Evolutionary conservation across 2,113 vertebrate species (phyloP).

Genomic region (Esox niger): DNA sequence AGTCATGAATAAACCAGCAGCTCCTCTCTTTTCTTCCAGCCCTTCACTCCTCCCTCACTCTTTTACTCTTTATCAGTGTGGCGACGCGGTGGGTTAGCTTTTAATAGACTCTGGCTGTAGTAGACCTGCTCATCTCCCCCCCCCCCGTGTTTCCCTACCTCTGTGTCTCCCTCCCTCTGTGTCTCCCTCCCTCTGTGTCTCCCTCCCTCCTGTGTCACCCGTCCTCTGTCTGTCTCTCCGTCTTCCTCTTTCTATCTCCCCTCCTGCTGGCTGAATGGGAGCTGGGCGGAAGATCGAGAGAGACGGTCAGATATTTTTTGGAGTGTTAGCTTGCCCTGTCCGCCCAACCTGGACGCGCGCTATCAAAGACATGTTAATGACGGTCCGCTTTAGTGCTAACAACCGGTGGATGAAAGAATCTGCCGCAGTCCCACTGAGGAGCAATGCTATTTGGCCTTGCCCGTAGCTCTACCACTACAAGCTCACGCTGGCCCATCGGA

Average conservation of each 20-base stretch:
- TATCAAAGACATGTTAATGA: conserved; percentile 63
- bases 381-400: conserved; percentile 48
- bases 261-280: conserved; percentile 15
- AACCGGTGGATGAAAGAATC: conserved; percentile 47
- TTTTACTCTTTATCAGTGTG: conserved; percentile 54
- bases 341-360: conserved; percentile 49
- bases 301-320: conserved; percentile 41
- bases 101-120: conserved; percentile 53
- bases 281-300: background rate
- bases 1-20: conserved; percentile 25
- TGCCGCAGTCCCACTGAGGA: conserved; percentile 34
- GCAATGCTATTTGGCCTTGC: background rate
- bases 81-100: conserved; percentile 49
- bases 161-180: conserved; percentile 3
- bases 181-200: background rate
- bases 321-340: conserved; percentile 41
- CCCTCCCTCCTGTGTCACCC: conserved; percentile 16
- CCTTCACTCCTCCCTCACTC: background rate
- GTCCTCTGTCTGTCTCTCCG: background rate
- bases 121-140: conserved; percentile 52
- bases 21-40: background rate
- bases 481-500: background rate
- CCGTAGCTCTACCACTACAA: background rate
- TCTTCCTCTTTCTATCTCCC: background rate
- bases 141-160: background rate